Percentiles rank a stretch among this genome's conserved stretches.
phyloP scores from a whole-genome alignment of 2,797 vertebrate species.

The Trachurus trachurus region DNA sequence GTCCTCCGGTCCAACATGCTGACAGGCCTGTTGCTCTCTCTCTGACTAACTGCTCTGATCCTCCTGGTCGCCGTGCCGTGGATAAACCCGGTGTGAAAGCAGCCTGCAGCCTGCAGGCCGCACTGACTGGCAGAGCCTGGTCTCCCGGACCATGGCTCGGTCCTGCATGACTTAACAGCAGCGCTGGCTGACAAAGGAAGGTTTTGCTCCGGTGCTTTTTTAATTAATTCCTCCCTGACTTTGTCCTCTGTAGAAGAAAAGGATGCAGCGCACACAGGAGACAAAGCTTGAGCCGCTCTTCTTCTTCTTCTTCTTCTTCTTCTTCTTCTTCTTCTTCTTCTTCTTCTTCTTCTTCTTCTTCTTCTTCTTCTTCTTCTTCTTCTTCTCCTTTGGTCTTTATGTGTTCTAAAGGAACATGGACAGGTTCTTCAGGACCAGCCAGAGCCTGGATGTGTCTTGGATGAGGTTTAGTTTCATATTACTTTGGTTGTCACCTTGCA shows the following conservation, averaged over 20 bases:
- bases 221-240: constrained; percentile 26
- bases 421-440: neutral
- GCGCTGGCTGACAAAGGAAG: constrained; percentile 54
- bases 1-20: constrained; percentile 45
- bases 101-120: constrained; percentile 45
- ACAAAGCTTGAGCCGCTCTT: neutral
- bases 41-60: constrained; percentile 88
- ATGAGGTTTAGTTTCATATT: no score
- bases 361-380: no score
- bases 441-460: neutral
- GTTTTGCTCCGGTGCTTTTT: constrained; percentile 63
- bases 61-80: constrained; percentile 84
- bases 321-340: no score
- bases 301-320: no score
- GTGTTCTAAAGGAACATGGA: neutral
- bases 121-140: constrained; percentile 55
- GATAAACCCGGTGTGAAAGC: constrained; percentile 85
- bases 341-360: no score
- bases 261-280: constrained; percentile 16
- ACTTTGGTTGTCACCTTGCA: no score
- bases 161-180: constrained; percentile 68
- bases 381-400: neutral
- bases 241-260: constrained; percentile 31
- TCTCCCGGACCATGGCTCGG: constrained; percentile 25
- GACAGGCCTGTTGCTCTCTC: constrained; percentile 87